Conservation (phyloP, 2,797 vertebrate species). For the Melanitta fusca region DNA sequence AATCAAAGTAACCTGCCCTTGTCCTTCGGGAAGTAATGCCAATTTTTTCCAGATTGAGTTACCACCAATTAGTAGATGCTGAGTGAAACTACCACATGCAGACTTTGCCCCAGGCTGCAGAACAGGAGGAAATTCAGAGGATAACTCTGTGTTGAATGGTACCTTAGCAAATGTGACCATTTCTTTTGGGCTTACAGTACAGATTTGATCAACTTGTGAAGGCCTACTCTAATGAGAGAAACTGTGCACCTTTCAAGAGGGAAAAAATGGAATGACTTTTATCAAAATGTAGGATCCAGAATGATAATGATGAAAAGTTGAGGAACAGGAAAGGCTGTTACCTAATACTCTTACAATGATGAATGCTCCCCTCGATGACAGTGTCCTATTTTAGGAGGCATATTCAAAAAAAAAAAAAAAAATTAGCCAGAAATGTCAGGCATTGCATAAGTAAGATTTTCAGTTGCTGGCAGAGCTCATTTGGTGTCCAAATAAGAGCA, state of each 20-base stretch:
- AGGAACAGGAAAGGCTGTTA: not conserved
- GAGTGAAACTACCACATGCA: not conserved
- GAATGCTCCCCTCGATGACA: not conserved
- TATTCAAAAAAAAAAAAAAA: not conserved
- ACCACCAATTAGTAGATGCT: not conserved
- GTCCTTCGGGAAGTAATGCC: not conserved
- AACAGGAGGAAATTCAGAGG: not conserved
- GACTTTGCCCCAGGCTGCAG: not conserved
- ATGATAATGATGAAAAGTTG: not conserved
- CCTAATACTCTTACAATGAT: not conserved
- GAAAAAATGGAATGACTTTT: not conserved
- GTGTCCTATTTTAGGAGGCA: not conserved
- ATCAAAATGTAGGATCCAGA: not conserved
- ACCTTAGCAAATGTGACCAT: not conserved
- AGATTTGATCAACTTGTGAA: not conserved
- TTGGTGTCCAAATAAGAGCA: not conserved
- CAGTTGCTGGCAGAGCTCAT: not conserved
- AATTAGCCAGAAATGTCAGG: not conserved
- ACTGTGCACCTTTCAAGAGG: not conserved
- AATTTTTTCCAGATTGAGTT: not conserved
- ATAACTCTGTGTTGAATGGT: not conserved
- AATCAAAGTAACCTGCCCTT: not conserved
- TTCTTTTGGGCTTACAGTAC: not conserved
- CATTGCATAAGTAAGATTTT: not conserved
- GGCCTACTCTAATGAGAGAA: not conserved